Conservation (phyloP, 2,113 vertebrate species). For the Mellivora capensis region DNA sequence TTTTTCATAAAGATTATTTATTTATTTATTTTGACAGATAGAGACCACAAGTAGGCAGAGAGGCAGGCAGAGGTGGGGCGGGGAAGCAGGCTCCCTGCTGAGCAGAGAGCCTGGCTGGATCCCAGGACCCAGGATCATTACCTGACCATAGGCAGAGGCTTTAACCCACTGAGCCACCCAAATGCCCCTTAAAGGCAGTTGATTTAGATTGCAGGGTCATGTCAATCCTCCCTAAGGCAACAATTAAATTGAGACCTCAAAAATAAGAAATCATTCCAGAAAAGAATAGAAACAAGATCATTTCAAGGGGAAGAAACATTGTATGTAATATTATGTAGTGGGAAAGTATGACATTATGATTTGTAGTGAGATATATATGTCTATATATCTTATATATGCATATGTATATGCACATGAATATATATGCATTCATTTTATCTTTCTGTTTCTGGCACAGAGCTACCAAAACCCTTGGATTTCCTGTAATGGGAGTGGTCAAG, state of each 20-base stretch:
- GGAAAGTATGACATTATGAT: not conserved
- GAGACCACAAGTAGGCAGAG: too few species aligned
- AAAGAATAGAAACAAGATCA: not conserved
- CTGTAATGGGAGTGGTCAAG: not conserved
- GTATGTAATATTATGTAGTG: not conserved
- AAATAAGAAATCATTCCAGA: not conserved
- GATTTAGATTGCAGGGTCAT: not conserved
- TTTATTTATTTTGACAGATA: too few species aligned
- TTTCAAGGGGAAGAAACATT: not conserved
- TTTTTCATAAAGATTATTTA: too few species aligned
- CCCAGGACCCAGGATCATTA: too few species aligned
- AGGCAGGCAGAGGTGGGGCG: too few species aligned
- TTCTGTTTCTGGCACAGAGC: not conserved
- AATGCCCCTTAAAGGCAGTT: too few species aligned
- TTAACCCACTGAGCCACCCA: too few species aligned
- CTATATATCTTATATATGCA: not conserved
- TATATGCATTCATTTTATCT: not conserved
- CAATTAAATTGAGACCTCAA: not conserved
- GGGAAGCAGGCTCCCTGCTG: too few species aligned
- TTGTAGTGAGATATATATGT: not conserved
- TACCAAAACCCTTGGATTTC: not conserved
- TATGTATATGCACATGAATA: too few species aligned
- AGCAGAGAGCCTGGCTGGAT: too few species aligned
- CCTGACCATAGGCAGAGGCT: too few species aligned
- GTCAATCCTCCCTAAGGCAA: not conserved